These are phyloP conservation scores for Turnix velox DNA, from an alignment of 2,113 vertebrate species.

Conservation along the genomic window DNA sequence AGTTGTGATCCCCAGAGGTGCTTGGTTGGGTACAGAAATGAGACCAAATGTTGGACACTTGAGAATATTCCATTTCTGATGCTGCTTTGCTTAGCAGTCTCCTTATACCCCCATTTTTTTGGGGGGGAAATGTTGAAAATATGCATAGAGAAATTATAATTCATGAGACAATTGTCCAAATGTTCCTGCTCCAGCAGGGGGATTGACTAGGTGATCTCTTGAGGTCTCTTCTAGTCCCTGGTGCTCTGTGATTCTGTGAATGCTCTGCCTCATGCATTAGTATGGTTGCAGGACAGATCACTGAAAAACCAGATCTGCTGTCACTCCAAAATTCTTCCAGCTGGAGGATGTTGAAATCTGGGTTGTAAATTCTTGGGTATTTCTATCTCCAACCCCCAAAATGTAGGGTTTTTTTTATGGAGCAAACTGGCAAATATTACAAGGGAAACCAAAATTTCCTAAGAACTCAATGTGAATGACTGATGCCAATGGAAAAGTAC, in stretches of 20 bases:
- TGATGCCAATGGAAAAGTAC: background rate
- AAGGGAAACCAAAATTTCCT: background rate
- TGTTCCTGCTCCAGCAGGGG: too few relatives aligned
- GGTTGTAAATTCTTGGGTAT: background rate
- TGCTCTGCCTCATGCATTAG: too few relatives aligned
- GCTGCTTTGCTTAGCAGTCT: background rate
- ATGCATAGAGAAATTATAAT: background rate
- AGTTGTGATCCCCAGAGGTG: accelerated
- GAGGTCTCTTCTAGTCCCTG: too few relatives aligned
- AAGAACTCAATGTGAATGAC: background rate
- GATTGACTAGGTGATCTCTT: too few relatives aligned
- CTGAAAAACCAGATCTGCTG: background rate
- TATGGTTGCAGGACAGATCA: background rate
- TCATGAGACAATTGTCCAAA: too few relatives aligned
- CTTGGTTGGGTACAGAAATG: accelerated
- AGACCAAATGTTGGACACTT: background rate
- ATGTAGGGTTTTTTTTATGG: background rate
- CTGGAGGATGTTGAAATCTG: background rate
- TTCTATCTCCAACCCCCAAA: background rate
- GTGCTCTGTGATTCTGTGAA: too few relatives aligned
- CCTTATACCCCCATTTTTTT: background rate
- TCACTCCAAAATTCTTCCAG: background rate
- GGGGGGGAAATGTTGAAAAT: background rate
- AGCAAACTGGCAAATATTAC: background rate
- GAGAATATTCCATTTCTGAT: background rate